These are phyloP conservation scores for Lucilia sericata DNA, from an alignment of 1,140 invertebrate genomes.

Conservation along the genomic window DNA sequence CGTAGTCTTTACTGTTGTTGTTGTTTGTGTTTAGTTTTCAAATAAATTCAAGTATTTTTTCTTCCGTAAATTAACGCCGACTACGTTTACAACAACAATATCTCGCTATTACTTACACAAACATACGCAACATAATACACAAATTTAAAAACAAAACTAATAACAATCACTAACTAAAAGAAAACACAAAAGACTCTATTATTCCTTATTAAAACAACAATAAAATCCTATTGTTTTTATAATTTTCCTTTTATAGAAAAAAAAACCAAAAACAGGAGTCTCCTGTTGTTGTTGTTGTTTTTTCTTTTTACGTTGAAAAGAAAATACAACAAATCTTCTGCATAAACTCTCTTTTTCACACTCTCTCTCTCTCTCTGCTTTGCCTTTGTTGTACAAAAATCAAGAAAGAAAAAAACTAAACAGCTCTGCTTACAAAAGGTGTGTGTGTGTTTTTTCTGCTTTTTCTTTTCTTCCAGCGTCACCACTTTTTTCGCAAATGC, in stretches of 20 bases:
- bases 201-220: neutral
- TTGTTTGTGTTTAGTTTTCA: neutral
- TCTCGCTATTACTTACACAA: neutral
- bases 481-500: slow-evolving; percentile 41
- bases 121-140: neutral
- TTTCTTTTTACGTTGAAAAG: neutral
- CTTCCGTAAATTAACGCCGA: slow-evolving; percentile 25
- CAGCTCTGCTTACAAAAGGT: slow-evolving; percentile 7
- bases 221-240: no score
- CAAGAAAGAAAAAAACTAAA: neutral
- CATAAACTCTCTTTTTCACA: neutral
- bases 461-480: slow-evolving; percentile 27
- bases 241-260: no score
- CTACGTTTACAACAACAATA: slow-evolving; percentile 2
- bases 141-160: neutral
- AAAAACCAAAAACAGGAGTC: neutral
- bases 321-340: neutral
- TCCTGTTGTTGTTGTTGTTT: neutral
- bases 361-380: slow-evolving; percentile 7
- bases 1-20: neutral
- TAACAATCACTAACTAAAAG: neutral
- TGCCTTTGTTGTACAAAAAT: slow-evolving; percentile 10
- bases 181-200: neutral
- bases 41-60: neutral
- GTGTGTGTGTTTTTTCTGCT: slow-evolving; percentile 9